Conservation (phyloP, 2,797 vertebrate species). For the Schizothorax lantsangensis region DNA sequence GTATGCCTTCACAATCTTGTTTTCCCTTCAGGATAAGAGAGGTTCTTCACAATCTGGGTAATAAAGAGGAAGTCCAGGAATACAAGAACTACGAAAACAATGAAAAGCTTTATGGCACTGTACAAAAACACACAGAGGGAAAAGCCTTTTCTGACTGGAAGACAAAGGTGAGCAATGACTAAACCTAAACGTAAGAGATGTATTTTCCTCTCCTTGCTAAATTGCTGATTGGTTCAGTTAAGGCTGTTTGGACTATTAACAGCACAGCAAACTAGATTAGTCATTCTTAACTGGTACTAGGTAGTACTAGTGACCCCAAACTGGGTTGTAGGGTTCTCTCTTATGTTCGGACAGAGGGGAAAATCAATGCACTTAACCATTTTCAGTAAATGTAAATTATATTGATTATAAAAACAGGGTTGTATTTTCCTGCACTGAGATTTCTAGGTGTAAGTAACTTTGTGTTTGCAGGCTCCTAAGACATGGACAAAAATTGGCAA, state of each 20-base stretch:
- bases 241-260: not conserved
- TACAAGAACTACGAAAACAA: not conserved
- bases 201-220: not conserved
- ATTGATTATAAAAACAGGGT: not conserved
- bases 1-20: not conserved
- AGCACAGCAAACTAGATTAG: not conserved
- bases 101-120: not conserved
- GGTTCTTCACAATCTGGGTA: not conserved
- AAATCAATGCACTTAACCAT: not conserved
- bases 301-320: not conserved
- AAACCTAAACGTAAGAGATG: not conserved
- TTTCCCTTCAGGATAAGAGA: slow-evolving; percentile 12
- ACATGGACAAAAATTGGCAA: not conserved
- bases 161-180: slow-evolving; percentile 11
- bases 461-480: not conserved
- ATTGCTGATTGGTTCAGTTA: not conserved
- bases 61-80: not conserved
- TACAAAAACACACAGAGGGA: not conserved
- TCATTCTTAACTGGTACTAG: not conserved
- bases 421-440: not conserved
- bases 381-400: not conserved
- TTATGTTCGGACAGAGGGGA: not conserved
- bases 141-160: slow-evolving; percentile 25
- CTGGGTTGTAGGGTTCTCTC: not conserved
- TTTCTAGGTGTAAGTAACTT: not conserved